phyloP scores from a whole-genome alignment of 2,113 vertebrate species.

The Nycticryphes semicollaris region DNA sequence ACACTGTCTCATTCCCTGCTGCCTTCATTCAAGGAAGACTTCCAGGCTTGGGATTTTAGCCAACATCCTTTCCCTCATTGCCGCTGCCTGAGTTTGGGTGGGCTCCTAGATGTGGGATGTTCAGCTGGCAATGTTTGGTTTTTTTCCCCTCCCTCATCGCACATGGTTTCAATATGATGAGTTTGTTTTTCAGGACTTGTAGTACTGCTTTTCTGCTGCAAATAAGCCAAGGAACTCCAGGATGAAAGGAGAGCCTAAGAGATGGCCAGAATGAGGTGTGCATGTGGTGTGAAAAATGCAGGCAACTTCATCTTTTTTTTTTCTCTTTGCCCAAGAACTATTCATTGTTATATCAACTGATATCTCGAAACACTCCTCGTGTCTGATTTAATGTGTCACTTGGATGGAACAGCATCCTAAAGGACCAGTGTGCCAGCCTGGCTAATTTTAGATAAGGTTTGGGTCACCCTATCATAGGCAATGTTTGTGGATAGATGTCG shows the following conservation, averaged over 20 bases:
- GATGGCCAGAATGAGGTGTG: not conserved
- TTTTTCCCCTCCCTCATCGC: not conserved
- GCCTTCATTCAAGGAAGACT: slow-evolving; percentile 11
- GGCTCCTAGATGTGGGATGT: not conserved
- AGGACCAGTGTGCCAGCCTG: not conserved
- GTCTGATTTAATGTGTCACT: not conserved
- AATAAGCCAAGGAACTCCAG: not conserved
- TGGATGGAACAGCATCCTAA: not conserved
- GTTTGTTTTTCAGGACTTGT: not conserved
- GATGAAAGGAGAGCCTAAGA: not conserved
- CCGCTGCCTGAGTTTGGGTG: slow-evolving; percentile 6
- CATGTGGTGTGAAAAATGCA: not conserved
- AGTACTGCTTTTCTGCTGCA: not conserved
- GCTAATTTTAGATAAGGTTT: not conserved
- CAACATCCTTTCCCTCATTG: not conserved
- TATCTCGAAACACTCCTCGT: not conserved
- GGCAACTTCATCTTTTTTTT: not conserved
- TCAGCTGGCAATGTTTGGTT: not conserved
- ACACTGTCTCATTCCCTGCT: not conserved
- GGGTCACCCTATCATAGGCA: not conserved
- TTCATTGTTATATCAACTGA: not conserved
- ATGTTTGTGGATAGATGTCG: not conserved
- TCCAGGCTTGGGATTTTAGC: slow-evolving; percentile 15
- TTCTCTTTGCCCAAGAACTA: not conserved
- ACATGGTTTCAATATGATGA: not conserved